Conservation (phyloP, 23 tunicate genomes). For the Botrylloides violaceus region DNA sequence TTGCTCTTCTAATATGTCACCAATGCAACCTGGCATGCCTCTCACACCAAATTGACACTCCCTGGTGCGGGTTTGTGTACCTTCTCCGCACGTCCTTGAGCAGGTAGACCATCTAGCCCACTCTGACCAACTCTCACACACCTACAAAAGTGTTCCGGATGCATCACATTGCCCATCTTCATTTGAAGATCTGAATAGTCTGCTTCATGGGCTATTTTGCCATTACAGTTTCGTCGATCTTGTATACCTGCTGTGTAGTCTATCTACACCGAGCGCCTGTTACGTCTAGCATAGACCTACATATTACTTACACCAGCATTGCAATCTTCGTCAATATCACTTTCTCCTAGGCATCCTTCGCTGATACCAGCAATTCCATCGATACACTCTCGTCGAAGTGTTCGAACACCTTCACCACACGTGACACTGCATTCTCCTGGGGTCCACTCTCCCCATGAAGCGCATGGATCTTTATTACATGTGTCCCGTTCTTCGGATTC, state of each 20-base stretch:
- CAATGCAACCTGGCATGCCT: slow-evolving; percentile 74
- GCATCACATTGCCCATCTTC: no score
- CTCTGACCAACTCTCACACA: slow-evolving; percentile 44
- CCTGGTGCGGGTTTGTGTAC: slow-evolving; percentile 31
- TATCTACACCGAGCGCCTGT: slow-evolving; percentile 8
- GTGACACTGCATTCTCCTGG: slow-evolving; percentile 25
- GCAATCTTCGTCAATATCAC: background rate
- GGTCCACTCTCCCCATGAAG: slow-evolving; percentile 13
- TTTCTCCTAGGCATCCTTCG: slow-evolving; percentile 40
- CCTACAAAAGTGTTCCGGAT: background rate
- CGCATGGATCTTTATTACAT: slow-evolving; percentile 19
- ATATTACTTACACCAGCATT: slow-evolving; percentile 10
- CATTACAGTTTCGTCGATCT: background rate
- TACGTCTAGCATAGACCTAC: background rate
- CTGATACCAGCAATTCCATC: slow-evolving; percentile 42
- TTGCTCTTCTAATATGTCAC: slow-evolving; percentile 6
- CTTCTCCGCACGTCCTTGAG: slow-evolving; percentile 49
- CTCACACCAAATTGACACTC: slow-evolving; percentile 36
- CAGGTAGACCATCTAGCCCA: slow-evolving; percentile 27
- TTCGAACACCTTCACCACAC: slow-evolving; percentile 26
- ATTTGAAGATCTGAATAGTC: no score
- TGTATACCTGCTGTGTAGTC: background rate
- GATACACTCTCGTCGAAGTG: slow-evolving; percentile 32
- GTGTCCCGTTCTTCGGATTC: background rate
- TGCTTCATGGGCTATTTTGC: no score